Evolutionary conservation across 2,797 vertebrate species (phyloP).

Genomic region (Sebastes nivosus): DNA sequence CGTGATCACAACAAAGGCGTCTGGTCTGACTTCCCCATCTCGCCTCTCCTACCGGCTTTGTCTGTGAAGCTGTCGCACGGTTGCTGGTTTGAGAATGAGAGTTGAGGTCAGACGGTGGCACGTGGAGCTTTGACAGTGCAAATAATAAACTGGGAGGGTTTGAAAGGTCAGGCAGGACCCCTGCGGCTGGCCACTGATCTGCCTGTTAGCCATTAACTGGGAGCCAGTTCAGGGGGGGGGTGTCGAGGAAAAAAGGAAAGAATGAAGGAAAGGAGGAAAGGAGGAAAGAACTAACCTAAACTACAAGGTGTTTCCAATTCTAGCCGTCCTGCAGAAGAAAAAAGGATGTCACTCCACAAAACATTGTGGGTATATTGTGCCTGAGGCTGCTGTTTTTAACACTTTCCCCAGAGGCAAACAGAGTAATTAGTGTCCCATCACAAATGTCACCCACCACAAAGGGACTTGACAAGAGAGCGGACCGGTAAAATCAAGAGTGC

Average conservation of each 20-base stretch:
- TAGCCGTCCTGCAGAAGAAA: background rate
- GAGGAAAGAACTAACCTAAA: background rate
- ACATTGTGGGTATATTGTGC: slow-evolving; percentile 9
- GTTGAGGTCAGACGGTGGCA: slow-evolving; percentile 55
- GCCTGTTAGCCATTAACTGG: slow-evolving; percentile 60
- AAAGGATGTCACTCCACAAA: background rate
- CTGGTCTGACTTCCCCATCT: slow-evolving; percentile 20
- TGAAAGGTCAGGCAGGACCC: slow-evolving; percentile 70
- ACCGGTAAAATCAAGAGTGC: slow-evolving; percentile 27
- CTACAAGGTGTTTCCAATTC: background rate
- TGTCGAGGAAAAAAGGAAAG: background rate
- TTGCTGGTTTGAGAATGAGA: slow-evolving; percentile 36
- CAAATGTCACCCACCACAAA: slow-evolving; percentile 58
- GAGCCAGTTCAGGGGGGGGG: slow-evolving; percentile 28
- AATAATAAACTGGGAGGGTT: slow-evolving; percentile 63
- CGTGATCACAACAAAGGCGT: slow-evolving; percentile 68
- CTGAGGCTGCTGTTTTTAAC: slow-evolving; percentile 37
- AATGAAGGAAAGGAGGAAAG: background rate
- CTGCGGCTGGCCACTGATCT: slow-evolving; percentile 66
- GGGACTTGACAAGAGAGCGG: slow-evolving; percentile 20
- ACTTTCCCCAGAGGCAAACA: slow-evolving; percentile 18
- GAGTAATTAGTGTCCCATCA: slow-evolving; percentile 48
- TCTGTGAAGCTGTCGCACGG: slow-evolving; percentile 37
- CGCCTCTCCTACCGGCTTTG: slow-evolving; percentile 32
- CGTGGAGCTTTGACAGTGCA: slow-evolving; percentile 57